Conservation (phyloP, 2,797 vertebrate species). For the Cacajao melanocephalus region DNA sequence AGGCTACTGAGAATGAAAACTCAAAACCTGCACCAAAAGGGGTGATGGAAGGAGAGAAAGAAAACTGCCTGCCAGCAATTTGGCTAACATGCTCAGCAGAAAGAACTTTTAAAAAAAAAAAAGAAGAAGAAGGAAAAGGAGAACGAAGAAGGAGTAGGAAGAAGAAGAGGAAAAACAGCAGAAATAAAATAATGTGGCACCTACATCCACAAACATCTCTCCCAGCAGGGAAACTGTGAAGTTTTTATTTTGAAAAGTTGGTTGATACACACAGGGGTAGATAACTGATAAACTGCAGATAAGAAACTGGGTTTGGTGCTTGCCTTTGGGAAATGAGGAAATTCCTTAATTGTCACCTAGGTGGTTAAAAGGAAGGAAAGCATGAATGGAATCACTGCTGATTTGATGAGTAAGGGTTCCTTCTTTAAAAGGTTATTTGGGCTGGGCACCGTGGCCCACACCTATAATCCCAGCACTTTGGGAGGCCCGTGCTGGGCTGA, state of each 20-base stretch:
- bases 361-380: not conserved
- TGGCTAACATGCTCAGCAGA: not conserved
- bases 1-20: not conserved
- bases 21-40: not conserved
- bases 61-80: not conserved
- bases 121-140: no score
- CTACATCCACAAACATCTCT: not conserved
- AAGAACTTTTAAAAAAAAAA: not conserved
- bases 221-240: not conserved
- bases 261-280: not conserved
- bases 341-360: not conserved
- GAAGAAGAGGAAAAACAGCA: not conserved
- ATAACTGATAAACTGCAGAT: not conserved
- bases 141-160: no score
- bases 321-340: not conserved
- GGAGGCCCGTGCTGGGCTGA: not conserved
- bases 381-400: no score
- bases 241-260: slow-evolving; percentile 17
- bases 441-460: not conserved
- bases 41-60: not conserved
- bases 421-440: not conserved
- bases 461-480: not conserved
- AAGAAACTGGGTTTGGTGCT: not conserved
- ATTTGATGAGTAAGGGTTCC: not conserved
- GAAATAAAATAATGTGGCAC: not conserved